Conservation (phyloP, 2,888 invertebrate genomes). For the Protonemura montana region DNA sequence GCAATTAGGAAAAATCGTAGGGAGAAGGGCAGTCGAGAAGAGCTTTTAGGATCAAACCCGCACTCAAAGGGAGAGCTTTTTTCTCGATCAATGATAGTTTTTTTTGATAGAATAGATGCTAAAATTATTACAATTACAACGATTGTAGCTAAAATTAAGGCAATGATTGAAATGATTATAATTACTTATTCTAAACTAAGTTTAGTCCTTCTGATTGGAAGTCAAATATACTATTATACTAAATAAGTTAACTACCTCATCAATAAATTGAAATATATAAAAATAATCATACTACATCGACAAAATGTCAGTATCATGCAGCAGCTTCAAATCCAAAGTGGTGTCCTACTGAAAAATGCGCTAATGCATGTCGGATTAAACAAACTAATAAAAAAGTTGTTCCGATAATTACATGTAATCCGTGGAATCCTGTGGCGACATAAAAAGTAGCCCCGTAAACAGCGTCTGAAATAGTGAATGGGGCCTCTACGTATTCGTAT, state of each 20-base stretch:
- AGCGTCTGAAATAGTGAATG: slow-evolving; percentile 67
- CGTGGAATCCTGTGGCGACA: slow-evolving; percentile 62
- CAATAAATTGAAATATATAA: slow-evolving; percentile 73
- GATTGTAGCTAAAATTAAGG: slow-evolving; percentile 59
- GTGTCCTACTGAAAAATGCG: slow-evolving; percentile 64
- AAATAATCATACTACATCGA: slow-evolving; percentile 70
- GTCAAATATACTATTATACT: slow-evolving; percentile 75
- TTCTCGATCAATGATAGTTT: slow-evolving; percentile 67
- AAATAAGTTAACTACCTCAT: slow-evolving; percentile 72
- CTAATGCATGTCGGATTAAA: slow-evolving; percentile 61
- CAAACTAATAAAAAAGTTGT: slow-evolving; percentile 64
- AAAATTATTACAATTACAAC: slow-evolving; percentile 62
- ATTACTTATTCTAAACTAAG: slow-evolving; percentile 68
- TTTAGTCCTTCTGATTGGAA: slow-evolving; percentile 75
- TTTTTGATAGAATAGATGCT: slow-evolving; percentile 65
- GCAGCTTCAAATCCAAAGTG: slow-evolving; percentile 73
- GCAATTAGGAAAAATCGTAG: slow-evolving; percentile 72
- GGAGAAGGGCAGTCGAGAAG: slow-evolving; percentile 65
- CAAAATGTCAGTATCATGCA: slow-evolving; percentile 75
- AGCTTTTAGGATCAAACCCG: slow-evolving; percentile 66
- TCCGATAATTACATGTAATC: slow-evolving; percentile 70
- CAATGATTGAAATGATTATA: slow-evolving; percentile 58
- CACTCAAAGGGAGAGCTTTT: slow-evolving; percentile 72
- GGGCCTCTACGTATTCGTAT: slow-evolving; percentile 73
- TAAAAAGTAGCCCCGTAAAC: slow-evolving; percentile 75